Base-by-base conservation (phyloP, 2,797 vertebrate genomes). In the Momotus momota region DNA sequence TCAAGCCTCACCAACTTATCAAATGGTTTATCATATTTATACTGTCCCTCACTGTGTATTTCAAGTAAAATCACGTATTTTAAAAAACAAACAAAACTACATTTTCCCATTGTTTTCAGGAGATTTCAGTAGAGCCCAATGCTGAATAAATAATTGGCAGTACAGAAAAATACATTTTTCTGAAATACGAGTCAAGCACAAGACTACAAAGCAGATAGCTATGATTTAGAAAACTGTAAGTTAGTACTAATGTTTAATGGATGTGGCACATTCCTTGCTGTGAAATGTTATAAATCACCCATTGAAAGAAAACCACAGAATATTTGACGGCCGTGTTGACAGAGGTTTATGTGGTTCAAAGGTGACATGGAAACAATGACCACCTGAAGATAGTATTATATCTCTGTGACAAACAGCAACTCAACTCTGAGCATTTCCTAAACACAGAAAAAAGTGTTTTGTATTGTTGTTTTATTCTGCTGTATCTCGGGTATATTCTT, bases 191-290 rank as follows among this genome's bases (percentile, higher is more conserved):
- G 69, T 90, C 77, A 92, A 62, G 33, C 66, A 84, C 74, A 83
- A 86, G 90, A 90, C 61, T 92, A 71, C 94, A 86, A 91, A 96
- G 75, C 0, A 0, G 80, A 95, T 83, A 96, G 93, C 71, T 80
- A 87, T 91, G 82, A 88, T 94, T 96, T 94, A 84, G 82, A 96
- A 96, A 96, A 94, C n/a, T 94, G 7, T 78, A 90, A 88, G 67
- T 95, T 78, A 31, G 49, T 88, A 94, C 94, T 96, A 96, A 90
- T 93, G 90, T 91, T 96, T 97, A 97, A 97, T 96, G 73, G 93
- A 94, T 81, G 49, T 92, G 81, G 55, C 73, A 91, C 77, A 86
- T 95, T 70, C 66, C 90, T 90, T 95, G 55, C 93, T 97, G 79
- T 70, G 93, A 95, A 96, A 94, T 90, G 75, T 65, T 93, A 83